Conservation (phyloP, 1,140 invertebrate species). For the Drosophila equinoxialis region DNA sequence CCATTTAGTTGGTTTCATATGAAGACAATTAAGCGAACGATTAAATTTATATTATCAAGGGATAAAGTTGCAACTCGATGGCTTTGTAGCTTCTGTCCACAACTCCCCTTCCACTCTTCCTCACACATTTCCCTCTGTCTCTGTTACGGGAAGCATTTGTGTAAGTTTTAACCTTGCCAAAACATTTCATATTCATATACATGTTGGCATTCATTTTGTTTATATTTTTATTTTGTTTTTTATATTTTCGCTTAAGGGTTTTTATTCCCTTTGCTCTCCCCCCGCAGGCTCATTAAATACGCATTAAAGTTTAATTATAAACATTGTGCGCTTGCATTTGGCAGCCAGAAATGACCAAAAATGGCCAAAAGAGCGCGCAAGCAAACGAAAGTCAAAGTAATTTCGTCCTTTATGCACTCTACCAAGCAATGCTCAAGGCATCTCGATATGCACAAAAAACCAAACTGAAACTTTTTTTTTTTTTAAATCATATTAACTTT, state of each 20-base stretch:
- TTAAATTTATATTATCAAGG: conserved; percentile 81
- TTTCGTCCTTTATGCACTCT: conserved; percentile 58
- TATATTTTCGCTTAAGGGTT: conserved; percentile 26
- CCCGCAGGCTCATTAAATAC: conserved; percentile 73
- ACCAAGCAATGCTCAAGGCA: conserved; percentile 9
- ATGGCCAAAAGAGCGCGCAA: conserved; percentile 56
- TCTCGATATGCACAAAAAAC: conserved; percentile 10
- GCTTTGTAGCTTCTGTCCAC: conserved; percentile 3
- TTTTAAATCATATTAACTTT: too few relatives aligned
- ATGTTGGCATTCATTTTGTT: conserved; percentile 56
- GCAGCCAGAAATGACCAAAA: conserved; percentile 59
- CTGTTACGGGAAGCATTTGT: conserved; percentile 1
- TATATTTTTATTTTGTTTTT: conserved; percentile 63
- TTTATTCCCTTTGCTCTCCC: neutral
- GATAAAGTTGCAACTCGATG: conserved; percentile 47
- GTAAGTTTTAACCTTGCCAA: conserved; percentile 43
- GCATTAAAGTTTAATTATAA: conserved; percentile 81
- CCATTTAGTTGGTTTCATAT: conserved; percentile 79
- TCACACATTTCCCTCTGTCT: neutral
- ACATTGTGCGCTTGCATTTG: conserved; percentile 79
- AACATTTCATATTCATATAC: conserved; percentile 55
- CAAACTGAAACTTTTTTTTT: too few relatives aligned
- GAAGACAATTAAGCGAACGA: conserved; percentile 80
- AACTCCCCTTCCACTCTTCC: neutral
- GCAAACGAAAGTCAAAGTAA: conserved; percentile 76